phyloP scores from a whole-genome alignment of 2,113 vertebrate genomes.

The Dipodomys stephensi region DNA sequence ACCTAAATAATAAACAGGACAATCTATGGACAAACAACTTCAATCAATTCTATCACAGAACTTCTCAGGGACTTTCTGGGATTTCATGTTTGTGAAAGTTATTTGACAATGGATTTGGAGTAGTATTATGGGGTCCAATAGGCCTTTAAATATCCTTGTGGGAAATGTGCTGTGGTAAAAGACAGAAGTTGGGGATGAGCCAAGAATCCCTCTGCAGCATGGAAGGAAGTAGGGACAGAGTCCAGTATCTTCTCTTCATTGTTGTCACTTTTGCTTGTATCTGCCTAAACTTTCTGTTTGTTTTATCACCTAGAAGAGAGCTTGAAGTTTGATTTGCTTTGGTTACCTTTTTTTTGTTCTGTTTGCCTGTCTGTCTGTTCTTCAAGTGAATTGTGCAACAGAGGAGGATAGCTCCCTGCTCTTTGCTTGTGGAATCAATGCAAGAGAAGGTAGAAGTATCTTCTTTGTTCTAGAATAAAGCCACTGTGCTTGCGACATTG shows the following conservation, averaged over 20 bases:
- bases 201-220: not conserved
- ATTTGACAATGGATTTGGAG: not conserved
- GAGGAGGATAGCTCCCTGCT: not conserved
- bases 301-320: not conserved
- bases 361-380: not conserved
- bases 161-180: not conserved
- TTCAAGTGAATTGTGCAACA: not conserved
- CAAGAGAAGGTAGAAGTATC: not conserved
- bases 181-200: too few relatives aligned
- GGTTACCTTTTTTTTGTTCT: not conserved
- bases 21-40: not conserved
- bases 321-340: not conserved
- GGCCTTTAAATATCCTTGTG: not conserved
- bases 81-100: not conserved
- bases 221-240: too few relatives aligned
- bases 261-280: not conserved
- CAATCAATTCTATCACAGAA: not conserved
- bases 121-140: not conserved
- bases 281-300: not conserved
- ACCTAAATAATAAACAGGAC: not conserved
- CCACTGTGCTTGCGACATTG: not conserved
- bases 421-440: not conserved
- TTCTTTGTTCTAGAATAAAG: slow-evolving; percentile 48
- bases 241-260: not conserved
- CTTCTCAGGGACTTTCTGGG: not conserved